Base-by-base conservation (phyloP, 2,888 invertebrate species). In the Catocala nupta region DNA sequence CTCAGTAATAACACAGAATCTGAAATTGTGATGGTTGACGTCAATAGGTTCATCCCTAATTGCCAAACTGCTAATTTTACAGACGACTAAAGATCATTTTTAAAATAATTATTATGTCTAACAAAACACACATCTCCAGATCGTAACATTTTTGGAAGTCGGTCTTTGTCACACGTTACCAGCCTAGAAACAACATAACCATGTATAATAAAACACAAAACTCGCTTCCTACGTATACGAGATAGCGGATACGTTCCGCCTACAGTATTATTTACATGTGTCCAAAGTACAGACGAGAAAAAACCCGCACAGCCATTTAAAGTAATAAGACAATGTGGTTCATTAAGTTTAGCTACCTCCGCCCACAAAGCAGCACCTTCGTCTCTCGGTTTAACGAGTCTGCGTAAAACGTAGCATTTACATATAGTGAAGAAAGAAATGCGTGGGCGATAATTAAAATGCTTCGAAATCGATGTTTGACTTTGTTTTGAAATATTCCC, bases 321-420 rank as follows among this genome's bases (percentile, higher is more conserved):
- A 91, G 93, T 86, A 92, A 90, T 91, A 93, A 93, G 90, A 93
- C 92, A 92, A 93, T 92, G 90, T 88, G 81, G 84, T 89, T 91
- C 90, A 90, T 92, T 92, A 91, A 84, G 87, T 86, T 85, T 79
- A 78, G 86, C 83, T 85, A 78, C 86, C 81, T 74, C 80, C 85
- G 73, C 92, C 92, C 88, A 92, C 92, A 80, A 81, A 48, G 55
- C 69, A 69, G 79, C 83, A 84, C 83, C 81, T 83, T 78, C 73
- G 71, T 71, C 69, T 73, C 66, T 69, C 58, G 65, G 65, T 76
- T 80, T 78, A 75, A 77, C 73, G 72, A 74, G 70, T 63, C 67
- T 68, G 65, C 66, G 74, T 75, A 70, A 75, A 75, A 68, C 63
- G 47, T 70, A 45, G 69, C 67, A 64, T 75, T 70, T 65, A 70